Evolutionary conservation across 1,140 invertebrate species (phyloP).

Genomic region (Achatina immaculata): DNA sequence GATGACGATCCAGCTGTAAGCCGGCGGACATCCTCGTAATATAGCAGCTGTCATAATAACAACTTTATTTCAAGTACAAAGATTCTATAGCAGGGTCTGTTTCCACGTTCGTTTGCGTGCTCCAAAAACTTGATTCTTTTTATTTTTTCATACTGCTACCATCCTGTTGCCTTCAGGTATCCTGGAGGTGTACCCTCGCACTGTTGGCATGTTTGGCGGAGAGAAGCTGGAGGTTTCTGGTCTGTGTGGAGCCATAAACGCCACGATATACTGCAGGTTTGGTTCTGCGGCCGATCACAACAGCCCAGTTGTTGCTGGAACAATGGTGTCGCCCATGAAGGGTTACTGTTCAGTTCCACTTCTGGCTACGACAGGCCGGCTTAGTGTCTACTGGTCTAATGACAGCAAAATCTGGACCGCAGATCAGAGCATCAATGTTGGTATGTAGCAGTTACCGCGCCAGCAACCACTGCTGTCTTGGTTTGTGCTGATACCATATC

Average conservation of each 20-base stretch:
- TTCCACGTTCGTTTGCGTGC: too few species aligned
- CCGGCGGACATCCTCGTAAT: too few species aligned
- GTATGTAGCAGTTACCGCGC: too few species aligned
- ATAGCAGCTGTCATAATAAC: too few species aligned
- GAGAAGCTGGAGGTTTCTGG: conserved; percentile 37
- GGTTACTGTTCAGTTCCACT: conserved; percentile 31
- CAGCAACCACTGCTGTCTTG: too few species aligned
- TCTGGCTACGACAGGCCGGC: neutral
- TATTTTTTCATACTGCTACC: neutral
- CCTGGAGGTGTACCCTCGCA: conserved; percentile 29
- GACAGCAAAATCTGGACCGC: neutral
- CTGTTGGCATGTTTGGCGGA: conserved; percentile 33
- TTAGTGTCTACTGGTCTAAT: conserved; percentile 3
- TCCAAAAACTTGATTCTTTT: too few species aligned
- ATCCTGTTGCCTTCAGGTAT: too few species aligned
- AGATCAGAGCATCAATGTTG: conserved; percentile 22
- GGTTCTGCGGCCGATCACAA: neutral
- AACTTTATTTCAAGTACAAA: too few species aligned
- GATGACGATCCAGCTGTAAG: too few species aligned
- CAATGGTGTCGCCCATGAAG: conserved; percentile 9
- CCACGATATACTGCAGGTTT: conserved; percentile 25
- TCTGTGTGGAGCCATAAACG: neutral
- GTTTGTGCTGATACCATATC: too few species aligned
- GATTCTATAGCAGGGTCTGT: too few species aligned
- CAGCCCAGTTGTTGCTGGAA: neutral